Evolutionary conservation across 2,113 vertebrate species (phyloP).

Genomic region (western clawed frog (Xenopus tropicalis)): UCB_Xtro_10.0 CM004444.2:60520501-60521000

Average conservation of each 20-base stretch:
- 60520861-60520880: constrained; percentile 22
- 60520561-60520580: too few species aligned
- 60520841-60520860: constrained; percentile 43
- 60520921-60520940: neutral
- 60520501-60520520: too few species aligned
- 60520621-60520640: too few species aligned
- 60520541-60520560: too few species aligned
- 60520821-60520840: constrained; percentile 43
- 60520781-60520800: constrained; percentile 17
- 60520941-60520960: neutral
- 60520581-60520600: too few species aligned
- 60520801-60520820: constrained; percentile 13
- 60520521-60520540: too few species aligned
- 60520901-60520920: constrained; percentile 28
- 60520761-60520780: neutral
- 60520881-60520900: constrained; percentile 37
- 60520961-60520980: neutral
- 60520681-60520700: neutral
- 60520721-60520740: neutral
- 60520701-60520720: constrained; percentile 6
- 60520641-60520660: too few species aligned
- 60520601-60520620: too few species aligned
- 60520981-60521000: too few species aligned
- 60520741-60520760: neutral
- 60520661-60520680: too few species aligned